These are phyloP conservation scores for Sebastes vulpes DNA, from an alignment of 2,797 vertebrate species.

Conservation along the genomic window DNA sequence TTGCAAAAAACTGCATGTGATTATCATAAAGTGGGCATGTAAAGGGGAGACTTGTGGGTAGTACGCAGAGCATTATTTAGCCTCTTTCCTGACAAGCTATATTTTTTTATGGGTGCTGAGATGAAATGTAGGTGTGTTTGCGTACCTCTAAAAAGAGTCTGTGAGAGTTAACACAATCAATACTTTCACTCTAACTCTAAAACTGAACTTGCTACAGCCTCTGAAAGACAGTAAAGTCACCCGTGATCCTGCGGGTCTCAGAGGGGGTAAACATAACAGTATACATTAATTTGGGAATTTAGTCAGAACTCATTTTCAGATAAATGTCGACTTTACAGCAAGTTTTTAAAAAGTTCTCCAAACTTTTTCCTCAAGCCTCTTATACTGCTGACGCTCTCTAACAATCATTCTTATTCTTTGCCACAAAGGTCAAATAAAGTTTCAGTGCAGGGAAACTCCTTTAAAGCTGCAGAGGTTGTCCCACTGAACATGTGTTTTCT, in stretches of 20 bases:
- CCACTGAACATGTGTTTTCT: constrained; percentile 63
- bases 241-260: neutral
- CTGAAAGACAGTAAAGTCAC: neutral
- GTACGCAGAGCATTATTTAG: neutral
- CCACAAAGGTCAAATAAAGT: constrained; percentile 28
- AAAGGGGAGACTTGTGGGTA: neutral
- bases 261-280: neutral
- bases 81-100: neutral
- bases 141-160: neutral
- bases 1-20: neutral
- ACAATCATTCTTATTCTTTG: neutral
- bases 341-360: constrained; percentile 31
- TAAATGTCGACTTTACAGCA: neutral
- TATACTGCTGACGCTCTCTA: neutral
- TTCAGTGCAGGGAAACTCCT: constrained; percentile 48
- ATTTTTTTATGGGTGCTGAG: neutral
- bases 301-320: neutral
- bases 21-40: too few relatives aligned
- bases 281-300: neutral
- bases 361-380: constrained; percentile 38
- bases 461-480: constrained; percentile 66
- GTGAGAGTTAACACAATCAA: neutral
- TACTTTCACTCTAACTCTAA: neutral
- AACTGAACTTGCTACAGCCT: neutral
- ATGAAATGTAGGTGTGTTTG: neutral